Evolutionary conservation across 2,113 vertebrate genomes (phyloP).

Genomic region (Cyanoderma ruficeps): DNA sequence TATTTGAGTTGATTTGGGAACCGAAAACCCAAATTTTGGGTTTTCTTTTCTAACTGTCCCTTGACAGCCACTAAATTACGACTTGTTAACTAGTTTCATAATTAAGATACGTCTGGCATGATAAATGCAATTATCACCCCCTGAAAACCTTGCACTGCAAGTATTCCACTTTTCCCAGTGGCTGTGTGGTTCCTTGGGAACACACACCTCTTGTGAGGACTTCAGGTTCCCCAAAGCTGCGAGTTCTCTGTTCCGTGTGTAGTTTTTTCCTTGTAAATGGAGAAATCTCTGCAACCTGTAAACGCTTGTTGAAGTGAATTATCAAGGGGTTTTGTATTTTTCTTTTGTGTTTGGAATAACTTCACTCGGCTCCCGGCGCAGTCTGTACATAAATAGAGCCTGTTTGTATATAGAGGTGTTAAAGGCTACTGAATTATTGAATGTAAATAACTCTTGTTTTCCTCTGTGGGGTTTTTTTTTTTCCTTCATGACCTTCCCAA

Average conservation of each 20-base stretch:
- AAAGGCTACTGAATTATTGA: conserved; percentile 63
- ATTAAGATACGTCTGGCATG: neutral
- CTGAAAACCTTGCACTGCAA: neutral
- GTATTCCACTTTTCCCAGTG: neutral
- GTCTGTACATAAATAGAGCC: conserved; percentile 51
- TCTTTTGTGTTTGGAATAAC: conserved; percentile 25
- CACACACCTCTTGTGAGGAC: neutral
- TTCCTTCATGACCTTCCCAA: conserved; percentile 16
- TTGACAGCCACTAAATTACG: neutral
- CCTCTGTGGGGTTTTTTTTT: neutral
- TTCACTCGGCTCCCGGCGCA: neutral
- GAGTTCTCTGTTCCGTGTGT: neutral
- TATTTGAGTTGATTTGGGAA: neutral
- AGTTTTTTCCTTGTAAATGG: neutral
- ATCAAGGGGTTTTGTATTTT: neutral
- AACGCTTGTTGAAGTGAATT: conserved; percentile 1
- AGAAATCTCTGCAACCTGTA: conserved; percentile 17
- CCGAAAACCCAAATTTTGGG: neutral
- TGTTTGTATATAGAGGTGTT: conserved; percentile 68
- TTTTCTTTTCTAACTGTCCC: neutral
- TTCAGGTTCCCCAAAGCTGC: neutral
- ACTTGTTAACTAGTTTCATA: neutral
- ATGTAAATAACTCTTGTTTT: conserved; percentile 75
- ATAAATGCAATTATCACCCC: neutral
- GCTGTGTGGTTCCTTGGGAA: neutral